Evolutionary conservation across 2,888 invertebrate genomes (phyloP).

Genomic region (Sialis fuliginosa): DNA sequence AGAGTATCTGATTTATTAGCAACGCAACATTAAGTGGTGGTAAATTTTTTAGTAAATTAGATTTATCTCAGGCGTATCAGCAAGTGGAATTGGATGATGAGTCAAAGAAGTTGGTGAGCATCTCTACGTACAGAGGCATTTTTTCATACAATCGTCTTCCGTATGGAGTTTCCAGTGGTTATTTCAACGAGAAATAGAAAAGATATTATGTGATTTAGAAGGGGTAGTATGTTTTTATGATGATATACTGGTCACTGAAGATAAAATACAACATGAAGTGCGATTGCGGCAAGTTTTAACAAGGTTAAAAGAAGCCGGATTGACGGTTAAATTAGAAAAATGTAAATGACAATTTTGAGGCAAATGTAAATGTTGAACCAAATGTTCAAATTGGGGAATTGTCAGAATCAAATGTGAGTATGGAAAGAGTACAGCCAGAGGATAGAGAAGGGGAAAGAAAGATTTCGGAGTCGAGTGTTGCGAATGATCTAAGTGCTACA

Average conservation of each 20-base stretch:
- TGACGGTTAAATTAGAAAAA: not conserved
- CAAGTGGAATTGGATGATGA: not conserved
- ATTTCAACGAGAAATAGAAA: not conserved
- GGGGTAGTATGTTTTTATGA: not conserved
- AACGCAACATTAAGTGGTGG: not conserved
- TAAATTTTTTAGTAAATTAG: not conserved
- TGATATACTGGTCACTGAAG: not conserved
- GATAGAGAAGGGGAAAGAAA: too few species aligned
- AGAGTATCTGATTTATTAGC: not conserved
- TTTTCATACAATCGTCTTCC: not conserved
- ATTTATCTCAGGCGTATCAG: not conserved
- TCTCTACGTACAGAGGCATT: not conserved
- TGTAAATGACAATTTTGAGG: not conserved
- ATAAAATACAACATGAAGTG: not conserved
- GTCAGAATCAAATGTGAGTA: too few species aligned
- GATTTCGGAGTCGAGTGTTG: too few species aligned
- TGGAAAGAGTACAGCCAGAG: too few species aligned
- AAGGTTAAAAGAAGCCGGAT: not conserved
- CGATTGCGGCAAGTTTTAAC: not conserved
- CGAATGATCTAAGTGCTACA: too few species aligned
- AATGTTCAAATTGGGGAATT: too few species aligned
- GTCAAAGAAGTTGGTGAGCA: not conserved
- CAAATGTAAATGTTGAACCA: too few species aligned
- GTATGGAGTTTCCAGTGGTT: not conserved
- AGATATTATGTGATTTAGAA: not conserved